phyloP scores from a whole-genome alignment of 2,888 invertebrate genomes.

The Orchestes rusci region DNA sequence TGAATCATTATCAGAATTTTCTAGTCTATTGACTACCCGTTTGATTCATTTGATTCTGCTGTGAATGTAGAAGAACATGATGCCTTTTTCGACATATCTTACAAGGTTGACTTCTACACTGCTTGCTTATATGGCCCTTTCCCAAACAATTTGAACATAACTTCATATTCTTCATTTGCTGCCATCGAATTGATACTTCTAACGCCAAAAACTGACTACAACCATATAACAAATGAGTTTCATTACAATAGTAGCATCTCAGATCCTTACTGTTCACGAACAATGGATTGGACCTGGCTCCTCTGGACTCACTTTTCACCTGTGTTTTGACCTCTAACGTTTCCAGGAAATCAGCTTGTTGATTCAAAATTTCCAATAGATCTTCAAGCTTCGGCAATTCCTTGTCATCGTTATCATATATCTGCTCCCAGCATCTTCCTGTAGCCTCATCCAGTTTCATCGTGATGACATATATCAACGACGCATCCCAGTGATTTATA shows the following conservation, averaged over 20 bases:
- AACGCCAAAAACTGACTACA: neutral
- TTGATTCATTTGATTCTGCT: too few species aligned
- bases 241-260: neutral
- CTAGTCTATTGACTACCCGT: neutral
- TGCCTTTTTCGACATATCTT: neutral
- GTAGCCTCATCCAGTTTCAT: neutral
- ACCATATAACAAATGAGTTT: neutral
- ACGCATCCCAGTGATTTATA: neutral
- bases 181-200: neutral
- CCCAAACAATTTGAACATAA: neutral
- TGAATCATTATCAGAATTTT: too few species aligned
- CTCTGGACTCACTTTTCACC: neutral
- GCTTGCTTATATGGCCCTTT: neutral
- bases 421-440: neutral
- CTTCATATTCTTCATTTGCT: neutral
- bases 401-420: neutral
- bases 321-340: neutral
- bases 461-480: neutral
- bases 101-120: neutral
- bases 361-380: neutral
- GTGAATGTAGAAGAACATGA: neutral
- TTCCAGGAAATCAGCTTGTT: neutral
- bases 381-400: neutral
- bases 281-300: neutral
- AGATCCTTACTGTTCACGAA: neutral